A percentile compares a stretch with the other conserved stretches of the same genome.
These are phyloP conservation scores for Pseudomugil tenellus DNA, from an alignment of 2,797 vertebrate species.

Conservation along the genomic window DNA sequence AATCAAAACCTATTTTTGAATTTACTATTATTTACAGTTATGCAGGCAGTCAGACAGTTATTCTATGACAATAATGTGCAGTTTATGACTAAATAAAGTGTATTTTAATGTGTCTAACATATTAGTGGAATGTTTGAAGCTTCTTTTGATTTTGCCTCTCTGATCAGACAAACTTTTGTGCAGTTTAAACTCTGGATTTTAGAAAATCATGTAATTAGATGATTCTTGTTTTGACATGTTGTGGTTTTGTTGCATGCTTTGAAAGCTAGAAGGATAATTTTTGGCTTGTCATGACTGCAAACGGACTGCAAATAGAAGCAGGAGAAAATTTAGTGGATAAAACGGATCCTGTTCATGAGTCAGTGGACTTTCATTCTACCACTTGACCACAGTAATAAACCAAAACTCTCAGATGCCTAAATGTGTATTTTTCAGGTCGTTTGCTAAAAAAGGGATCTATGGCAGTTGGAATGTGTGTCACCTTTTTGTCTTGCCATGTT, in stretches of 20 bases:
- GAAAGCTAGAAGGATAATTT: constrained; percentile 31
- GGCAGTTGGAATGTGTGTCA: constrained; percentile 35
- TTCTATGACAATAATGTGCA: constrained; percentile 16
- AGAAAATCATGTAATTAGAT: constrained; percentile 26
- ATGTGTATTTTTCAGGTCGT: constrained; percentile 50
- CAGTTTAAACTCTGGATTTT: constrained; percentile 32
- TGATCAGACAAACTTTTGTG: constrained; percentile 29
- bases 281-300: constrained; percentile 28
- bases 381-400: constrained; percentile 50
- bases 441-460: constrained; percentile 19
- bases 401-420: constrained; percentile 50
- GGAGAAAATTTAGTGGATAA: constrained; percentile 21
- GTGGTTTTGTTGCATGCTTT: constrained; percentile 59
- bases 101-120: constrained; percentile 45
- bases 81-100: constrained; percentile 43
- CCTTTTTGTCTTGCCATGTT: constrained; percentile 48
- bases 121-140: constrained; percentile 34
- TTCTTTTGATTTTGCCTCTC: constrained; percentile 39
- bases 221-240: constrained; percentile 38
- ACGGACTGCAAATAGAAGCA: constrained; percentile 48
- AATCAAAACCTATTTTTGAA: constrained; percentile 32
- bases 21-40: constrained; percentile 32
- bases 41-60: constrained; percentile 12
- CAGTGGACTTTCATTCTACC: constrained; percentile 23
- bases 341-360: constrained; percentile 11